Evolutionary conservation across 2,888 invertebrate genomes (phyloP), one percentile per base, ranked within the genome.

Genomic region (Athalia circularis): DNA sequence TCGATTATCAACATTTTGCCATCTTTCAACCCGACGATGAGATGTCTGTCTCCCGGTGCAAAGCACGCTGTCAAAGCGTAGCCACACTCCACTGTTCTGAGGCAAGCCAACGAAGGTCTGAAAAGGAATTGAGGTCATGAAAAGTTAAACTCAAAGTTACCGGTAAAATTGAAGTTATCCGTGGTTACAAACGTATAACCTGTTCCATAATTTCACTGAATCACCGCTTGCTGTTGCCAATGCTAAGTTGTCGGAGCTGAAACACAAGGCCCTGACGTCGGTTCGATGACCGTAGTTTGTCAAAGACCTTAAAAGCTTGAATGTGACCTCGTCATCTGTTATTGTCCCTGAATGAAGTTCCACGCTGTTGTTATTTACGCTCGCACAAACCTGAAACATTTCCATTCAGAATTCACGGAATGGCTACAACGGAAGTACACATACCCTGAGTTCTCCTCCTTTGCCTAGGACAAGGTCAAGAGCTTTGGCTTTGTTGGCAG

Each of bases 171-270:
- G 6, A 54, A 48, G 6, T 8, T 13, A 61, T 8, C 65, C 4
- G n/a, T 11, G 1, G 15, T n/a, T 29, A 9, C 13, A 43, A 72
- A n/a, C 29, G 13, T 65, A 74, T 15, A 83, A 95, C 94, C 96
- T 94, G 90, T 97, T 98, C 99, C 99, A 99, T 74, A 99, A 91
- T 92, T 99, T 99, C 54, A 98, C 92, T 6, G 95, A 94, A 84
- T 98, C 97, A 0, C 94, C 95, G 82, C 98, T 95, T 0, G 95
- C 98, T 0, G 98, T 96, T 1, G 96, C 93, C 79, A 99, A 92
- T 1, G 96, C 96, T 79, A 97, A 92, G 87, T 96, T 97, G 90
- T 99, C 98, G 1, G 96, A 96, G 88, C 97, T 98, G 88, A 99
- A 97, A 77, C 95, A 93, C 43, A 99, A 92, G 43, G 96, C 94